Conservation (phyloP, 2,888 invertebrate species). For the Ypsolopha scabrella region DNA sequence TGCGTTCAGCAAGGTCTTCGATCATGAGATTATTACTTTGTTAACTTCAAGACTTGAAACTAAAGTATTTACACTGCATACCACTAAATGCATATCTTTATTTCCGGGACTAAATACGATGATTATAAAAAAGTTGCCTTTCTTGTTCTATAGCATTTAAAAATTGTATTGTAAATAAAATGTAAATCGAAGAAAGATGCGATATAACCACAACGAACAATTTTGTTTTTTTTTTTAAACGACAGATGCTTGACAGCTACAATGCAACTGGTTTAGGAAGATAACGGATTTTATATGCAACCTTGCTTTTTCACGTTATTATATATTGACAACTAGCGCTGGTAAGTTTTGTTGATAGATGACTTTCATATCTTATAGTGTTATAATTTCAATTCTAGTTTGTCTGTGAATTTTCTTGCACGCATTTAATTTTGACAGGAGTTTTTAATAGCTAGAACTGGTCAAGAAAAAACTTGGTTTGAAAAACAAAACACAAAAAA, state of each 20-base stretch:
- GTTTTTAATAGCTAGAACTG: too few species aligned
- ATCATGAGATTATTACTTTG: slow-evolving; percentile 39
- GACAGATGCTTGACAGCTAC: neutral
- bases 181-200: neutral
- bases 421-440: too few species aligned
- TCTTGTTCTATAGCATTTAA: neutral
- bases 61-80: slow-evolving; percentile 20
- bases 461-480: too few species aligned
- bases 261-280: too few species aligned
- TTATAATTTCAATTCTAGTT: too few species aligned
- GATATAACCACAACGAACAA: neutral
- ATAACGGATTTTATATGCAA: too few species aligned
- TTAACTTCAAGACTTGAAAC: slow-evolving; percentile 4
- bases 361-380: too few species aligned
- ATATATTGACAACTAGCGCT: too few species aligned
- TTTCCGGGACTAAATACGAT: neutral
- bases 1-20: slow-evolving; percentile 47
- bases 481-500: too few species aligned
- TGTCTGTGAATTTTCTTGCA: too few species aligned
- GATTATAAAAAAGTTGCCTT: neutral
- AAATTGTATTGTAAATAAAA: slow-evolving; percentile 3
- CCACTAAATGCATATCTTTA: slow-evolving; percentile 29
- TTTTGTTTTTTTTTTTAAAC: slow-evolving; percentile 1
- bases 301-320: too few species aligned
- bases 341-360: too few species aligned